Conservation (phyloP, 1,140 invertebrate genomes). For the Manduca sexta region DNA sequence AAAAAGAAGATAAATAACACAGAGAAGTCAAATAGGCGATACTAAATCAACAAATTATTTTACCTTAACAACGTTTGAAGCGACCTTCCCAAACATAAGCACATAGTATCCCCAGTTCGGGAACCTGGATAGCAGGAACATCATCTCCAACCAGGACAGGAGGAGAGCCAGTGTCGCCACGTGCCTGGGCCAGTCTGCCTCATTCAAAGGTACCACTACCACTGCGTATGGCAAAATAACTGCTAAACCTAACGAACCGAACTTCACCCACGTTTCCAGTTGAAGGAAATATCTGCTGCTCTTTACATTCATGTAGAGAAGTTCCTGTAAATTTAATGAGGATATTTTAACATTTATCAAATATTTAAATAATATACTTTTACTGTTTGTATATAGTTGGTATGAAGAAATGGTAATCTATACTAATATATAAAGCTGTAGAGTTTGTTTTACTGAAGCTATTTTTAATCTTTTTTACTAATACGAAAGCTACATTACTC, state of each 20-base stretch:
- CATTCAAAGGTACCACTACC: slow-evolving; percentile 18
- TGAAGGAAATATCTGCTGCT: slow-evolving; percentile 64
- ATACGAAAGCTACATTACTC: too few relatives aligned
- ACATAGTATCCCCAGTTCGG: slow-evolving; percentile 73
- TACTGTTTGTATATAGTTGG: too few relatives aligned
- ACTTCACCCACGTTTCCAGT: slow-evolving; percentile 71
- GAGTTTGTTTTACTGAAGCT: too few relatives aligned
- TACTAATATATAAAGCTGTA: too few relatives aligned
- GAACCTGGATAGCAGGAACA: slow-evolving; percentile 73
- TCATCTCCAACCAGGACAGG: slow-evolving; percentile 72
- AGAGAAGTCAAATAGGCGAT: too few relatives aligned
- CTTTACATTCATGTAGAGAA: slow-evolving; percentile 63
- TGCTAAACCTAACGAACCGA: slow-evolving; percentile 49
- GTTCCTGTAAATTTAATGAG: slow-evolving; percentile 69
- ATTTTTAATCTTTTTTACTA: too few relatives aligned
- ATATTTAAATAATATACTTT: too few relatives aligned
- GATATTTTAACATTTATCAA: slow-evolving; percentile 2
- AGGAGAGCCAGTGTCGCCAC: slow-evolving; percentile 71
- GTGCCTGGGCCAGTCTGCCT: slow-evolving; percentile 66
- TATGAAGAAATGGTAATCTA: too few relatives aligned
- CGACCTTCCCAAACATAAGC: slow-evolving; percentile 73
- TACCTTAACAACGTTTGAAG: slow-evolving; percentile 69
- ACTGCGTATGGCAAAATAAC: slow-evolving; percentile 40
- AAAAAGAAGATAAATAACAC: too few relatives aligned
- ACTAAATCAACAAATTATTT: neutral